A percentile compares a stretch with the other conserved stretches of the same genome.
Evolutionary conservation across 2,888 invertebrate genomes (phyloP).

Genomic region (Melanargia galathea): DNA sequence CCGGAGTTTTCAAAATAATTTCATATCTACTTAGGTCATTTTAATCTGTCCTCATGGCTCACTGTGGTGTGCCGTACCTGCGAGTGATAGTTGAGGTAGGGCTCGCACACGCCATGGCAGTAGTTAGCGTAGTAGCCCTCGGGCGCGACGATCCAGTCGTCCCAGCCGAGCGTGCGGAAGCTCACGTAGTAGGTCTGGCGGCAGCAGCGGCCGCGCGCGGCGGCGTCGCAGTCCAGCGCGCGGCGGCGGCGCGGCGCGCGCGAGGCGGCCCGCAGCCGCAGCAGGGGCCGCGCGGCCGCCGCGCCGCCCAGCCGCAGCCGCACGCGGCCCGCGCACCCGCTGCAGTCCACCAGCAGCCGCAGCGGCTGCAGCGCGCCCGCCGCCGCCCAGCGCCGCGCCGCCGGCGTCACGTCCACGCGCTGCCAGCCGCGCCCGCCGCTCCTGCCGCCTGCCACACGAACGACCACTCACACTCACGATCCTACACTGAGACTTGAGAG

Average conservation of each 20-base stretch:
- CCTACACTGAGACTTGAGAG: too few relatives aligned
- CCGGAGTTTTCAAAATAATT: too few relatives aligned
- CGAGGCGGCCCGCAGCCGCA: slow-evolving; percentile 89
- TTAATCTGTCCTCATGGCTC: too few relatives aligned
- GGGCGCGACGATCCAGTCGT: slow-evolving; percentile 96
- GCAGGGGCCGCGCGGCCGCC: slow-evolving; percentile 89
- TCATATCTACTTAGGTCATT: too few relatives aligned
- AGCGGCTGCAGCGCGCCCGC: slow-evolving; percentile 81
- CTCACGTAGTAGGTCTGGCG: slow-evolving; percentile 95
- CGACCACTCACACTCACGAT: too few relatives aligned
- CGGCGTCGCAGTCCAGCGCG: slow-evolving; percentile 90
- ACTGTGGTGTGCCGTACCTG: slow-evolving; percentile 82
- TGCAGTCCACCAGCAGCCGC: slow-evolving; percentile 91
- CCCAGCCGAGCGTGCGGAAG: slow-evolving; percentile 95
- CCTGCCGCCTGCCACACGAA: slow-evolving; percentile 39
- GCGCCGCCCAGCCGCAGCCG: slow-evolving; percentile 84
- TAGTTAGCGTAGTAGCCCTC: slow-evolving; percentile 96
- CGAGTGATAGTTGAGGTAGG: slow-evolving; percentile 93
- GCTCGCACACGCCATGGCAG: slow-evolving; percentile 94
- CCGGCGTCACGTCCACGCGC: slow-evolving; percentile 90
- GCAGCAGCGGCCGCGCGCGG: slow-evolving; percentile 84
- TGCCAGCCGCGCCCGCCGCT: slow-evolving; percentile 88
- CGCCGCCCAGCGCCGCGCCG: slow-evolving; percentile 80
- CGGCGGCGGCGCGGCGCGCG: slow-evolving; percentile 88
- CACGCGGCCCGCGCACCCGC: slow-evolving; percentile 89